phyloP scores from a whole-genome alignment of 2,888 invertebrate species.

The Theretra japonica region DNA sequence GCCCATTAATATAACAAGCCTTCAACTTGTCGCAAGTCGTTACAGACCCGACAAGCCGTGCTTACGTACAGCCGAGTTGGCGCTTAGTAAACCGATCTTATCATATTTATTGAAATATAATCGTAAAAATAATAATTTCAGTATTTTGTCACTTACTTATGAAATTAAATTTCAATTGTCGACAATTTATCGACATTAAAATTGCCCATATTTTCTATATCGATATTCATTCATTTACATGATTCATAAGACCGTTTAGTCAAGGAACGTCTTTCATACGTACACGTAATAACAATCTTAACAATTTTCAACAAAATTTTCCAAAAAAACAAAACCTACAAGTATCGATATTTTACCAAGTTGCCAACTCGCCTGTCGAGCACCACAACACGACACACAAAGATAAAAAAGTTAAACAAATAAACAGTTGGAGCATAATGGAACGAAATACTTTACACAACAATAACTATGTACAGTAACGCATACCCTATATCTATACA shows the following conservation, averaged over 20 bases:
- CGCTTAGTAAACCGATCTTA: no score
- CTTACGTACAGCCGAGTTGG: background rate
- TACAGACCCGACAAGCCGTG: constrained; percentile 9
- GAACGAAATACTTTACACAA: constrained; percentile 77
- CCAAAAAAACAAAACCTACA: no score
- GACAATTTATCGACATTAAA: background rate
- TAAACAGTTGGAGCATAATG: constrained; percentile 46
- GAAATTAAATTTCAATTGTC: no score
- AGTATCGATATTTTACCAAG: background rate
- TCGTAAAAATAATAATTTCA: no score
- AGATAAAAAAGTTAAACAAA: constrained; percentile 27
- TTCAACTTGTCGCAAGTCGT: constrained; percentile 7
- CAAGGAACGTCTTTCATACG: no score
- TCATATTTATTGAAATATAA: no score
- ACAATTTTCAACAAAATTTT: no score
- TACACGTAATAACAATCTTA: no score
- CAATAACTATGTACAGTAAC: constrained; percentile 66
- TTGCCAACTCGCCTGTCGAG: background rate
- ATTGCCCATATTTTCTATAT: background rate
- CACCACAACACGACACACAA: constrained; percentile 6
- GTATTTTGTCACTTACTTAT: no score
- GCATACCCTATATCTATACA: constrained; percentile 47
- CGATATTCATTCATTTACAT: background rate
- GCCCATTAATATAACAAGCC: constrained; percentile 28
- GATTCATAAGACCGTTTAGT: background rate